Conservation (phyloP, 1,140 invertebrate genomes). For the Drosophila obscura region DNA sequence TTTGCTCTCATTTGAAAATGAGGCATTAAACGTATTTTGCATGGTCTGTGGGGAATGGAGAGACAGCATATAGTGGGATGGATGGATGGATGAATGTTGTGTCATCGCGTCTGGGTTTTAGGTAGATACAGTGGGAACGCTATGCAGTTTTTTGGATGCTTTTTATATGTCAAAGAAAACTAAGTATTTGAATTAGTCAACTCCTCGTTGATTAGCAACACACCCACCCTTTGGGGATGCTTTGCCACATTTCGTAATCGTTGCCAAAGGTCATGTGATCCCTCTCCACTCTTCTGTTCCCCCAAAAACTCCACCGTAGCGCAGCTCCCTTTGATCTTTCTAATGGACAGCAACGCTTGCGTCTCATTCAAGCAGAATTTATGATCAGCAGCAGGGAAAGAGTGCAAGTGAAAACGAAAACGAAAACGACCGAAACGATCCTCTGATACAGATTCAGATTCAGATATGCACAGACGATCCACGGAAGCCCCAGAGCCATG, state of each 20-base stretch:
- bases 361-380: conserved; percentile 40
- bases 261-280: background rate
- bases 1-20: conserved; percentile 62
- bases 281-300: background rate
- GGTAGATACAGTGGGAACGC: conserved; percentile 10
- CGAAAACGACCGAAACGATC: conserved; percentile 10
- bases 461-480: conserved; percentile 2
- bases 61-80: conserved; percentile 17
- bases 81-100: conserved; percentile 27
- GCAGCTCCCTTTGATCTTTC: conserved; percentile 36
- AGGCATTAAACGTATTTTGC: conserved; percentile 64
- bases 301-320: conserved; percentile 26
- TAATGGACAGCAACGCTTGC: conserved; percentile 27
- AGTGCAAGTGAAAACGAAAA: conserved; percentile 36
- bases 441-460: conserved; percentile 21
- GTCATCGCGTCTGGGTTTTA: conserved; percentile 25
- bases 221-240: too few species aligned
- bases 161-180: too few species aligned
- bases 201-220: too few species aligned
- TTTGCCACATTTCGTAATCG: too few species aligned
- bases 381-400: conserved; percentile 20
- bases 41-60: conserved; percentile 30
- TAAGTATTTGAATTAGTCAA: too few species aligned
- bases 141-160: too few species aligned
- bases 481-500: conserved; percentile 48